phyloP scores from a whole-genome alignment of 2,113 vertebrate genomes.

The Cavia aperea region DNA sequence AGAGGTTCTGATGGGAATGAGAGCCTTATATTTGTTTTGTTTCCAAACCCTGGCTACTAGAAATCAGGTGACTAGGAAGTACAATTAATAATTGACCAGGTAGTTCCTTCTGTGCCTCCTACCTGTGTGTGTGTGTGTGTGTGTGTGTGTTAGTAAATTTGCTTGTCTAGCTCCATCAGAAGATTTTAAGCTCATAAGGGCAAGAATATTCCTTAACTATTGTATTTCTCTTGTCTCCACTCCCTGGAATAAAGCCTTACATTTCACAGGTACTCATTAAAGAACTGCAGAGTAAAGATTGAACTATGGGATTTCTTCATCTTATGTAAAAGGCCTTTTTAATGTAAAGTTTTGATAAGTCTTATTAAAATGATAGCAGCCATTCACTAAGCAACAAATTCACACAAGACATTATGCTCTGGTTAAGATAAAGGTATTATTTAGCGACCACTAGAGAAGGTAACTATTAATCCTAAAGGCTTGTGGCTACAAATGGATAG shows the following conservation, averaged over 20 bases:
- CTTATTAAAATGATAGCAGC: neutral
- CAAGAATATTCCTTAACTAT: neutral
- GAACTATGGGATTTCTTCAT: neutral
- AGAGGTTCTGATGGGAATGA: conserved; percentile 23
- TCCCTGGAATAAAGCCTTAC: neutral
- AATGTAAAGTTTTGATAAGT: neutral
- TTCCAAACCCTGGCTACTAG: neutral
- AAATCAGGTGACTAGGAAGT: neutral
- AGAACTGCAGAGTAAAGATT: neutral
- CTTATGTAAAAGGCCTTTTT: neutral
- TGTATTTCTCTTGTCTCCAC: neutral
- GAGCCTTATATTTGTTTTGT: neutral
- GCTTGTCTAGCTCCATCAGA: neutral
- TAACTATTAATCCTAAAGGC: neutral
- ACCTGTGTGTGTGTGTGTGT: neutral
- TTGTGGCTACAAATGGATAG: neutral
- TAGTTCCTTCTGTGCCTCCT: neutral
- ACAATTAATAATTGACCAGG: neutral
- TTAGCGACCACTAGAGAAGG: neutral
- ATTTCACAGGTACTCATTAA: neutral
- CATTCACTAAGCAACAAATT: neutral
- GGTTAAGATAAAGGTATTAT: neutral
- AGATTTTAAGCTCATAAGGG: neutral
- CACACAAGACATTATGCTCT: neutral
- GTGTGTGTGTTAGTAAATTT: neutral